Evolutionary conservation across 1,140 invertebrate species (phyloP).

Genomic region (Hycleus phaleratus): DNA sequence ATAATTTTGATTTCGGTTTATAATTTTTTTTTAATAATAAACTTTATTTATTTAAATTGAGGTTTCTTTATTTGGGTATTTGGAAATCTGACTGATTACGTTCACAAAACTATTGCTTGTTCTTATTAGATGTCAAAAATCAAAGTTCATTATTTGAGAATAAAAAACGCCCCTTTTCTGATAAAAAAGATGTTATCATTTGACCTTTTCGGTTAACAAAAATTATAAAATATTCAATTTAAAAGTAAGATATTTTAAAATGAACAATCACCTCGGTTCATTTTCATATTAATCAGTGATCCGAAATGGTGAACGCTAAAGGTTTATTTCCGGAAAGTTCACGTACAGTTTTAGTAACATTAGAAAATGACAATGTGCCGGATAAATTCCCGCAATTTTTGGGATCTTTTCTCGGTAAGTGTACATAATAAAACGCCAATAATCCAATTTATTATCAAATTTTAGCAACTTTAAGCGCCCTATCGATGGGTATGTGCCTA

Average conservation of each 20-base stretch:
- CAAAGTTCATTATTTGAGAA: background rate
- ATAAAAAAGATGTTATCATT: slow-evolving; percentile 11
- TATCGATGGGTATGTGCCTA: slow-evolving; percentile 48
- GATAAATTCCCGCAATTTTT: slow-evolving; percentile 29
- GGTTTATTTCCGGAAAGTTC: slow-evolving; percentile 23
- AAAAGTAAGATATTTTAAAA: background rate
- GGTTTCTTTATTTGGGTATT: too few species aligned
- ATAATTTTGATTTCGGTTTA: background rate
- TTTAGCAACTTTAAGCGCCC: slow-evolving; percentile 48
- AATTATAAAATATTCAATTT: slow-evolving; percentile 15
- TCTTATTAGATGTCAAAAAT: background rate
- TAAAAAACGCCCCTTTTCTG: slow-evolving; percentile 10
- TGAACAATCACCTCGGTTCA: background rate
- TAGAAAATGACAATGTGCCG: slow-evolving; percentile 2
- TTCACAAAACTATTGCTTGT: too few species aligned
- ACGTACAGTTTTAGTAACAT: slow-evolving; percentile 15
- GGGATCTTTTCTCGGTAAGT: slow-evolving; percentile 32
- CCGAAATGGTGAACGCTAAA: slow-evolving; percentile 18
- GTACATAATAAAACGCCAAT: background rate
- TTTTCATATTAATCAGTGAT: background rate
- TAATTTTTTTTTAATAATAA: background rate
- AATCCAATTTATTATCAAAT: background rate
- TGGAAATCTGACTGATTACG: background rate
- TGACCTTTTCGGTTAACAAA: slow-evolving; percentile 12
- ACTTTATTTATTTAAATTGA: too few species aligned